phyloP scores from a whole-genome alignment of 92 coral and sea anemone genomes.

The Phenganax marumi region DNA sequence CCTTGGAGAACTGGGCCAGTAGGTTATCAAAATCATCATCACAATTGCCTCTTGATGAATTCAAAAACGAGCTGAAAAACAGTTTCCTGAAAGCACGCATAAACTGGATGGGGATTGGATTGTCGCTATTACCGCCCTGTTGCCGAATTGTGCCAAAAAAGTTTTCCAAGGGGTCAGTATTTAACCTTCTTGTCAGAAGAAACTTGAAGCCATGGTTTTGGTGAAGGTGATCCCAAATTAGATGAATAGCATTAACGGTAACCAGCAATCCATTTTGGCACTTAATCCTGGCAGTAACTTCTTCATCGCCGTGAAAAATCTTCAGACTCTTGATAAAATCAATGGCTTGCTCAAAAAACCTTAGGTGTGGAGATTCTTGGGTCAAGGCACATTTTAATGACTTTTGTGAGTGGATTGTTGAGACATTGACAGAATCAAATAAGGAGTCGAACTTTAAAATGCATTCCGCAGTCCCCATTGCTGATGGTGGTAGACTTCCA shows the following conservation, averaged over 20 bases:
- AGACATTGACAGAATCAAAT: constrained; percentile 23
- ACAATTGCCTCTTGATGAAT: constrained; percentile 29
- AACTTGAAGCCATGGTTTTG: constrained; percentile 30
- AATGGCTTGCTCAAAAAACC: constrained; percentile 22
- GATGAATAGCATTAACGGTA: constrained; percentile 17
- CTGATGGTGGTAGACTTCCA: constrained; percentile 20
- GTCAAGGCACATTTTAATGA: constrained; percentile 24
- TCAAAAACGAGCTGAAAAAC: constrained; percentile 26
- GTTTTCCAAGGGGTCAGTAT: constrained; percentile 37
- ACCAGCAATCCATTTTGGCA: constrained; percentile 38
- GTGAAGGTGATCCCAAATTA: constrained; percentile 29
- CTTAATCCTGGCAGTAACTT: constrained; percentile 34
- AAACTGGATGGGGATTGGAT: constrained; percentile 29
- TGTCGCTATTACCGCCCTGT: constrained; percentile 32
- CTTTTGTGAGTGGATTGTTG: constrained; percentile 8
- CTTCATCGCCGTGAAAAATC: constrained; percentile 19
- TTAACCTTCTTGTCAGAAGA: constrained; percentile 35
- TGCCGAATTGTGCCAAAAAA: constrained; percentile 34
- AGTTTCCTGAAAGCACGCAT: constrained; percentile 35
- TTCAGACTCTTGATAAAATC: constrained; percentile 10
- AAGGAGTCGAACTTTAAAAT: constrained; percentile 31
- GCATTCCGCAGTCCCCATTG: constrained; percentile 23
- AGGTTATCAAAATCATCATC: constrained; percentile 24
- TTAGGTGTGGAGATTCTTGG: constrained; percentile 10
- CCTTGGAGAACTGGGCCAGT: neutral